Percentiles rank a stretch among this genome's conserved stretches.
These are phyloP conservation scores for Smittia aterrima DNA, from an alignment of 2,888 invertebrate species.

Conservation along the genomic window DNA sequence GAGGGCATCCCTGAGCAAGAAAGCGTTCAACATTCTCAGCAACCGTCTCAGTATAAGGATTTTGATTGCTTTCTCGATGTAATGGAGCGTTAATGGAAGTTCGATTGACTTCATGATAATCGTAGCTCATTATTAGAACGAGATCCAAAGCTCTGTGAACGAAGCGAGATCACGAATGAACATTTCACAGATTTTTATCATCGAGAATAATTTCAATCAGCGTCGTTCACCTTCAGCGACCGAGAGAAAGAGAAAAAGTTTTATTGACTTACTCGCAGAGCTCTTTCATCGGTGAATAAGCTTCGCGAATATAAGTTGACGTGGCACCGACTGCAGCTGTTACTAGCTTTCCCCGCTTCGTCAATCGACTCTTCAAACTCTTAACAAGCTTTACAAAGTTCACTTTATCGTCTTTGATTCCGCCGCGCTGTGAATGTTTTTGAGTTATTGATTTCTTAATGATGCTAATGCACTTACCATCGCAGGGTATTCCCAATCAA, in stretches of 20 bases:
- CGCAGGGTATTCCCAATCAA: conserved; percentile 58
- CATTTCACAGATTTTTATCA: not conserved
- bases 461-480: conserved; percentile 43
- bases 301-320: not conserved
- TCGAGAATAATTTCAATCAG: conserved; percentile 3
- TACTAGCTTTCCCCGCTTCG: conserved; percentile 45
- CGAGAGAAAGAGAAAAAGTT: not conserved
- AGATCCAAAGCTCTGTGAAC: conserved; percentile 48
- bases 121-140: conserved; percentile 57
- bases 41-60: conserved; percentile 12
- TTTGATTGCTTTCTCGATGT: conserved; percentile 43
- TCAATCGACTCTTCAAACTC: conserved; percentile 52
- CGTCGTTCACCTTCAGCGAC: not conserved
- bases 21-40: conserved; percentile 52
- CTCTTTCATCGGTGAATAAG: conserved; percentile 52
- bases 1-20: conserved; percentile 49
- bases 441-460: not conserved
- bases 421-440: conserved; percentile 49
- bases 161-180: not conserved
- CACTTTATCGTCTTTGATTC: conserved; percentile 51
- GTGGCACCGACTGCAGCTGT: conserved; percentile 23
- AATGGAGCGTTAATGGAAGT: conserved; percentile 55
- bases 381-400: conserved; percentile 53
- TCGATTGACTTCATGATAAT: conserved; percentile 50
- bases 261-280: conserved; percentile 49